phyloP scores from a whole-genome alignment of 2,888 invertebrate genomes.

The Leuctra nigra region DNA sequence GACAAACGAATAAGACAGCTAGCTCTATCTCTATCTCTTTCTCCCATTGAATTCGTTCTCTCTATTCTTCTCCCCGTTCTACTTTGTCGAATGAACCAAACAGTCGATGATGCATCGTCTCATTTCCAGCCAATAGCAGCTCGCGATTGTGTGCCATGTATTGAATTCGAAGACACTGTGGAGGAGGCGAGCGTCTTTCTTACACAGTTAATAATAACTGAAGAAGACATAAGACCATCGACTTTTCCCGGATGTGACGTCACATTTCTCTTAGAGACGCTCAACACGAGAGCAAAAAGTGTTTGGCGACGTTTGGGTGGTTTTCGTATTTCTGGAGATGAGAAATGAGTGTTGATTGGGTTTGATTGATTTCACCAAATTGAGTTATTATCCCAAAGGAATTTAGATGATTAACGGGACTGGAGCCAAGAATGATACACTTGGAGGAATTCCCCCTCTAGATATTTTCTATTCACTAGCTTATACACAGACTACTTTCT shows the following conservation, averaged over 20 bases:
- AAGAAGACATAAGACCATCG: conserved; percentile 18
- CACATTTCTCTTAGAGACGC: neutral
- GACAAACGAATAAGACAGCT: conserved; percentile 10
- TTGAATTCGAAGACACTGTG: neutral
- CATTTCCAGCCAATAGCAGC: conserved; percentile 22
- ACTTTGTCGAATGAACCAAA: neutral
- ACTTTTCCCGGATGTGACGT: conserved; percentile 1
- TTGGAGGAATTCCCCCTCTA: no score
- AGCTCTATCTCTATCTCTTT: neutral
- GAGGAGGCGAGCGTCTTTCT: conserved; percentile 11
- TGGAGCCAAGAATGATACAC: no score
- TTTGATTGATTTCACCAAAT: no score
- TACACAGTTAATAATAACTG: conserved; percentile 23
- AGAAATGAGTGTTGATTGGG: no score
- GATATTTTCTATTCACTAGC: no score
- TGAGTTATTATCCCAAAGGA: no score
- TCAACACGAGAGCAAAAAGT: neutral
- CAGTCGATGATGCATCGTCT: conserved; percentile 25
- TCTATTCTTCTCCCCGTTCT: neutral
- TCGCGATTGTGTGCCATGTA: neutral
- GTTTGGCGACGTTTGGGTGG: no score
- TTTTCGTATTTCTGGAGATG: no score
- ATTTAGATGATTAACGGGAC: no score
- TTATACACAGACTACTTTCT: no score
- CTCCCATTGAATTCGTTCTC: no score